Evolutionary conservation across 2,113 vertebrate species (phyloP), one percentile per base, ranked within the genome.

Genomic region (Microtus montanus): DNA sequence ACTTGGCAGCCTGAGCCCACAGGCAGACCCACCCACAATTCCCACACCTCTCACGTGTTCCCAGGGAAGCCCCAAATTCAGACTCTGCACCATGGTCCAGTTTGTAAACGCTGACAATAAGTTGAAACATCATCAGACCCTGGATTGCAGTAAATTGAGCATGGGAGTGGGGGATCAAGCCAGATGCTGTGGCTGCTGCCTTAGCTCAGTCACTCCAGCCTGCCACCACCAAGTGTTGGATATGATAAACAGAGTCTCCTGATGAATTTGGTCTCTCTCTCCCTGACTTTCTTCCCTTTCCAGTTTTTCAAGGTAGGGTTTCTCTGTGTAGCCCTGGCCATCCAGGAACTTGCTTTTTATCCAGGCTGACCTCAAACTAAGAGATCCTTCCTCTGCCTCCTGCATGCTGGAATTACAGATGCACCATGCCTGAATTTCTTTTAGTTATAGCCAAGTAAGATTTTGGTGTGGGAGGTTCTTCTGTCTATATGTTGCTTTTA

Each of bases 181-280:
- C 35, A 5, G n/a, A 54, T 10, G 7, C n/a, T 63, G 54, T 35
- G 19, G 58, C 78, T 3, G 1, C 47, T n/a, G 35, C 1, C 9
- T 28, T 33, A 17, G 5, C 92, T 35, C 41, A 1, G 11, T 44
- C 0, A 7, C 38, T 58, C 24, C 14, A 1, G 5, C 38, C 70
- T 41, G n/a, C n/a, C 11, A 0, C 79, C 1, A 3, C 3, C 1
- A 54, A 0, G 20, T 61, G 26, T 33, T 41, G 28, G 19, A 52
- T 8, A 15, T 14, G 24, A 83, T 35, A 70, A 7, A 7, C 1
- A 71, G 35, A 49, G 33, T 35, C 3, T 22, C 38, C 6, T 28
- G 28, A 0, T 5, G 49, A 33, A 15, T 20, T 38, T 44, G 4
- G 41, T 38, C 52, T 64, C 26, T 33, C 19, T 78, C 13, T 44